Evolutionary conservation across 2,888 invertebrate species (phyloP), one percentile per base, ranked within the genome.

Genomic region (Encarsia formosa): DNA sequence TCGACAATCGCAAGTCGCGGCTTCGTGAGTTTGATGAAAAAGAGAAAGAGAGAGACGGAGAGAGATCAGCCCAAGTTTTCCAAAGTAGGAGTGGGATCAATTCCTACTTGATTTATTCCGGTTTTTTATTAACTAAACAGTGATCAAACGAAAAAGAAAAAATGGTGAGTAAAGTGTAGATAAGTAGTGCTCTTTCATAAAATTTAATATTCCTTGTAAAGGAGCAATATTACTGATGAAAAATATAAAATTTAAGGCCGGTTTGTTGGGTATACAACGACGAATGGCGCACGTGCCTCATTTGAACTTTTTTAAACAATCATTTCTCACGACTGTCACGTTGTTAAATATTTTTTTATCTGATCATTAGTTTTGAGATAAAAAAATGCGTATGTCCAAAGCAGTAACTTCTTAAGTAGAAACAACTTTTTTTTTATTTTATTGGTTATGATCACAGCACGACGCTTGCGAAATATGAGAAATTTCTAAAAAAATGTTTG

Each of bases 251-350:
- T n/a, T 1, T 6, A 22, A 16, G 35, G 42, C 55, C 55, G 55
- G 55, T 49, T 9, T 6, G n/a, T 6, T 24, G 24, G 16, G 4
- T 26, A n/a, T 48, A 9, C 15, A 22, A 35, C 64, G 63, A 65
- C 61, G 63, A 67, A 67, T 67, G 64, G 63, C 63, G 65, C 66
- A 69, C 67, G 63, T 69, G 67, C 63, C 45, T 58, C 54, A 26
- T 26, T 26, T 11, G 6, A 26, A 11, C 26, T n/a, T n/a, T n/a
- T n/a, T n/a, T n/a, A n/a, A n/a, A n/a, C n/a, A n/a, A n/a, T n/a
- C n/a, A n/a, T n/a, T n/a, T n/a, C n/a, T n/a, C n/a, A n/a, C n/a
- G n/a, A n/a, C n/a, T n/a, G n/a, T n/a, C n/a, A n/a, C n/a, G n/a
- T n/a, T n/a, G n/a, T n/a, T n/a, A n/a, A n/a, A n/a, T n/a, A n/a